These are phyloP conservation scores for Sciurus carolinensis DNA, from an alignment of 2,797 vertebrate species.

Conservation along the genomic window DNA sequence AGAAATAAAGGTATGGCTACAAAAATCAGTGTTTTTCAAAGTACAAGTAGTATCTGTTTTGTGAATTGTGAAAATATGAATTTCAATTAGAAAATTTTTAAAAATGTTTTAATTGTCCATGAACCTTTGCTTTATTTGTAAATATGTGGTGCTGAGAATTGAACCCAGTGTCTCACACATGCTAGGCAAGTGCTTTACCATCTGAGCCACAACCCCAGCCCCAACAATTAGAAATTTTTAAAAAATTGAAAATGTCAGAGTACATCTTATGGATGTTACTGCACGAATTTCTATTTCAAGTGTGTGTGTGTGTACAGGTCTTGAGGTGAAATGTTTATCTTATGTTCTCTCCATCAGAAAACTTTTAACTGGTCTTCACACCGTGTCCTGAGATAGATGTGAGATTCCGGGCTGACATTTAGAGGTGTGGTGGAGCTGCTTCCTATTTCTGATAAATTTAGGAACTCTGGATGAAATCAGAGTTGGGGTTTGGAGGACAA, in stretches of 20 bases:
- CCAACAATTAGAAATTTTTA: background rate
- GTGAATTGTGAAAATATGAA: background rate
- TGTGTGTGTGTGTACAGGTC: background rate
- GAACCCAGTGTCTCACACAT: too few relatives aligned
- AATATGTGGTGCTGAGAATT: too few relatives aligned
- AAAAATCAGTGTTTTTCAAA: constrained; percentile 11
- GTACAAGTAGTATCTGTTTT: background rate
- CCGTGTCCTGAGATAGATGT: background rate
- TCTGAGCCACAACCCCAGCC: too few relatives aligned
- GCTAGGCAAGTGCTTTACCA: too few relatives aligned
- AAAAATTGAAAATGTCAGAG: constrained; percentile 20
- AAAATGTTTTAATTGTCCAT: background rate
- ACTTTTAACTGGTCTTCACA: background rate
- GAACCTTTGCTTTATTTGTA: too few relatives aligned
- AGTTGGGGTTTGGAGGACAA: background rate
- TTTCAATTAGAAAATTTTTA: background rate
- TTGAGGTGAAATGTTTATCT: background rate
- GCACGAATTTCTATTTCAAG: background rate
- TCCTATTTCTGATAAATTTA: constrained; percentile 68
- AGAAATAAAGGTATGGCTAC: background rate
- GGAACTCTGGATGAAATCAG: constrained; percentile 35
- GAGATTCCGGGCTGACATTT: constrained; percentile 59
- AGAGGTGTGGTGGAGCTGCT: constrained; percentile 45
- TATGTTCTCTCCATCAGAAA: background rate
- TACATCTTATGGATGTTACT: background rate